Base-by-base conservation (phyloP, 2,888 invertebrate species). In the Stictocephala bisonia region DNA sequence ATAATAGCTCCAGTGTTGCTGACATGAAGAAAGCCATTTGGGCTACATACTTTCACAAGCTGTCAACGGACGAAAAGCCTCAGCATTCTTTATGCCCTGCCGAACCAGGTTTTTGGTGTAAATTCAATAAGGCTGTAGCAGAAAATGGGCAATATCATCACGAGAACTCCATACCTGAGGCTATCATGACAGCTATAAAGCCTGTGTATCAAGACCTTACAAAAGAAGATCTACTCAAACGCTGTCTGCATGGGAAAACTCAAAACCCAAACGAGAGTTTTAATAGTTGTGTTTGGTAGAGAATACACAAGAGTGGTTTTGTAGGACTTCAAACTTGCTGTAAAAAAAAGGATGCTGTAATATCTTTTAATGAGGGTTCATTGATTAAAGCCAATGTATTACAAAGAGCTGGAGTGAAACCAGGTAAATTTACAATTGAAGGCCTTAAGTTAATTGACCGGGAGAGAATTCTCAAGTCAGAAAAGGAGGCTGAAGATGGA, bases 191-290 rank as follows among this genome's bases (percentile, higher is more conserved):
- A 7, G 13, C 41, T 9, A 22, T 64, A 15, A 64, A 41, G 24
- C 64, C 64, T 6, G 18, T 64, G 2, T 64, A 40, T 18, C 4
- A 41, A 26, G 20, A 31, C 26, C 24, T 64, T 4, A 13, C 35
- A 20, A 26, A 68, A 13, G 18, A 48, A 13, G 66, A n/a, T 22
- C 68, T 24, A 22, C 60, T 40, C 35, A 67, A 58, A 18, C 53
- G 66, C 18, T 75, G 73, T 51, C 41, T 75, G 13, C 71, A 68
- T 31, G 73, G 73, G 1, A 58, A 53, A 15, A 71, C 73, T 4
- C 35, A 64, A 40, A 35, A 41, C 41, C 64, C 64, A 2, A 64
- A 58, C 22, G 31, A 31, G 13, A 64, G 64, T 44, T 24, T 75
- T 3, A 75, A 70, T 31, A 26, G 29, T 20, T 44, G 31, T 15